Conservation (phyloP, 2,113 vertebrate species). For the Serilophus lunatus region DNA sequence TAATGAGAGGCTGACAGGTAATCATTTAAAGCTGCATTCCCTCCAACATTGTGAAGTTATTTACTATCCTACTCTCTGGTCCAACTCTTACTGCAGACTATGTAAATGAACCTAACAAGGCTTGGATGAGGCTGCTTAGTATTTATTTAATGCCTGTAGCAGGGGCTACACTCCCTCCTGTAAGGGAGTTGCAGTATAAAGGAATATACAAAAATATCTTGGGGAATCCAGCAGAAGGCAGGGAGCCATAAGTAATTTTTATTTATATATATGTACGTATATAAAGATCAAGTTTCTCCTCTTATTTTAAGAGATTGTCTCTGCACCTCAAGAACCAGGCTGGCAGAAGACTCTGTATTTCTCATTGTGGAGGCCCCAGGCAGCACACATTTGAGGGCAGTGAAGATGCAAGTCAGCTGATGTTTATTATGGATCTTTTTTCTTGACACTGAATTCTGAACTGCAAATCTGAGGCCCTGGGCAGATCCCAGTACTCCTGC, state of each 20-base stretch:
- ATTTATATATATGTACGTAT: background rate
- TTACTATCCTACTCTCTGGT: background rate
- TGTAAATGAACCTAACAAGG: background rate
- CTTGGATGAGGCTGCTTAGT: background rate
- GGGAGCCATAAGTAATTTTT: background rate
- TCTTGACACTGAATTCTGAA: background rate
- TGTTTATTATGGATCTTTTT: background rate
- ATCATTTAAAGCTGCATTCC: slow-evolving; percentile 14
- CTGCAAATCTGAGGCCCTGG: background rate
- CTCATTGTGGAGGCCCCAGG: background rate
- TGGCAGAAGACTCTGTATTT: background rate
- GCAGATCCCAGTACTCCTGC: background rate
- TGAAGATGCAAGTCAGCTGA: background rate
- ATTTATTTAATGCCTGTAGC: background rate
- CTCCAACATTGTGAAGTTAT: background rate
- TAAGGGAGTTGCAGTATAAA: background rate
- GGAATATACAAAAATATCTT: background rate
- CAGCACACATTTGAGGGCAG: background rate
- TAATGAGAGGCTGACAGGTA: background rate
- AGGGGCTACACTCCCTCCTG: fast-evolving
- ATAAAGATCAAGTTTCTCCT: background rate
- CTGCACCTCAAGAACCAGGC: background rate
- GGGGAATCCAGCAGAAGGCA: background rate
- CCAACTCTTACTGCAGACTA: background rate
- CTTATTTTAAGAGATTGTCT: background rate